A percentile compares a stretch with the other conserved stretches of the same genome.
phyloP scores from a whole-genome alignment of 2,888 invertebrate genomes.

The Calameuta filiformis region DNA sequence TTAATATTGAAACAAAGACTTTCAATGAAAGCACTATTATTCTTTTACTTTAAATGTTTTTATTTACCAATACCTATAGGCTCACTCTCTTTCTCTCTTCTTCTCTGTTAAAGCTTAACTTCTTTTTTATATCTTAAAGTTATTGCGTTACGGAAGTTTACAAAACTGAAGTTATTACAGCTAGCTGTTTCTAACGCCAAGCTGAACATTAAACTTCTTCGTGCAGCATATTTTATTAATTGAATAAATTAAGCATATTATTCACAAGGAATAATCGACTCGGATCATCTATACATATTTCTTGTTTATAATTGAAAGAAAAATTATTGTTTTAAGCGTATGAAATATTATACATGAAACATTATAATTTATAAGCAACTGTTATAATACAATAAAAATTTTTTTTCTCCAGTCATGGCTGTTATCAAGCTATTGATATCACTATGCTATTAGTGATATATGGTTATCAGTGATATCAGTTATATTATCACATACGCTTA shows the following conservation, averaged over 20 bases:
- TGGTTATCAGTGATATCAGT: background rate
- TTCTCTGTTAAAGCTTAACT: background rate
- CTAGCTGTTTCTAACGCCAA: background rate
- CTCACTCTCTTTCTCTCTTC: background rate
- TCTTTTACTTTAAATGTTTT: background rate
- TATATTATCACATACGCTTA: background rate
- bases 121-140: slow-evolving; percentile 9
- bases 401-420: too few species aligned
- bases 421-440: background rate
- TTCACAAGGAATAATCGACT: background rate
- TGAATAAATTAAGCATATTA: background rate
- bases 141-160: slow-evolving; percentile 17
- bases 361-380: background rate
- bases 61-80: background rate
- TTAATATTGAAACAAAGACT: background rate
- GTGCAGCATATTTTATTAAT: background rate
- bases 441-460: background rate
- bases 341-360: background rate
- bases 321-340: background rate
- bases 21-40: background rate
- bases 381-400: background rate
- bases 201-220: background rate
- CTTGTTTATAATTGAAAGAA: background rate
- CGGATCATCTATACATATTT: background rate
- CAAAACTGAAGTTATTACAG: background rate